These are phyloP conservation scores for Hirundo rustica DNA, from an alignment of 2,797 vertebrate species.

Conservation along the genomic window DNA sequence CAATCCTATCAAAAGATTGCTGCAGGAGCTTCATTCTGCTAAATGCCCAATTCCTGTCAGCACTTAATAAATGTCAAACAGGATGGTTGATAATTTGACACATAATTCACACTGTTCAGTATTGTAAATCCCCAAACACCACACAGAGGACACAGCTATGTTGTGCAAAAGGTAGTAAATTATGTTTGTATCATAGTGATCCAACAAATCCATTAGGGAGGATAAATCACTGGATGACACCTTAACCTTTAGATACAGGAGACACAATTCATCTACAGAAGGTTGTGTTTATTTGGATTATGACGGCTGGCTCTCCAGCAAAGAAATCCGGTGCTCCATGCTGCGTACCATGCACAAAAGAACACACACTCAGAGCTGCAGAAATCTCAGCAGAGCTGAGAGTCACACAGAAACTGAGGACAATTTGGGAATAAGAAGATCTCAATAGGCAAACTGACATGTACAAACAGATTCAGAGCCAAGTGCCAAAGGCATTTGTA, in stretches of 20 bases:
- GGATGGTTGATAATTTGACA: not conserved
- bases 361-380: not conserved
- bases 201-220: not conserved
- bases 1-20: not conserved
- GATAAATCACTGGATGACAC: not conserved
- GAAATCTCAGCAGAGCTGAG: not conserved
- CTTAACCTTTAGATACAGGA: not conserved
- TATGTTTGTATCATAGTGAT: not conserved
- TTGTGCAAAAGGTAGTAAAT: slow-evolving; percentile 15
- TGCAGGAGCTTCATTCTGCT: not conserved
- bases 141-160: not conserved
- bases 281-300: not conserved
- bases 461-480: not conserved
- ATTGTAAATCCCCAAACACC: not conserved
- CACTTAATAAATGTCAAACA: not conserved
- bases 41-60: not conserved
- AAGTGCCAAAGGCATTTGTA: not conserved
- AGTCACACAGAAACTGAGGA: not conserved
- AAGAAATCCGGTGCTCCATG: not conserved
- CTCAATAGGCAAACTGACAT: not conserved
- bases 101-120: not conserved
- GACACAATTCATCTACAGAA: not conserved
- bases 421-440: not conserved
- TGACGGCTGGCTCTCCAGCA: not conserved
- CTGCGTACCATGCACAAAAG: not conserved